Base-by-base conservation (phyloP, 2,888 invertebrate species). In the Oscheius sp. region DNA sequence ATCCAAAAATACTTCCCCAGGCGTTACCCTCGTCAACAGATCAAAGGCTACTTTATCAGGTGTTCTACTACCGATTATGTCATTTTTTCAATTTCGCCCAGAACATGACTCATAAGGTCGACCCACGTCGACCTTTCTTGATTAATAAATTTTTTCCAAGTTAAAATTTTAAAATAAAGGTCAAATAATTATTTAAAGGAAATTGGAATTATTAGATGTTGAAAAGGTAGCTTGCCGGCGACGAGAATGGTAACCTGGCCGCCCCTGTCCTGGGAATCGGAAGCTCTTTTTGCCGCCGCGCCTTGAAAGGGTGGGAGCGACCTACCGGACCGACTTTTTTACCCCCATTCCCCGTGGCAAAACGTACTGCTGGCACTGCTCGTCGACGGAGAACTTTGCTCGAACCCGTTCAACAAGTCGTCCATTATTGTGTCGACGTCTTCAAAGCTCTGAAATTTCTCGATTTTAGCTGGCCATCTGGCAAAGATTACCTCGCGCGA, bases 361-460 rank as follows among this genome's bases (percentile, higher is more conserved):
- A 56, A 69, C 55, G 23, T 43, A 69, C 69, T 55, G 52, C 52
- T 64, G 53, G 27, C 45, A n/a, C 61, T 61, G 18, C 52, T 29
- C 1, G 66, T 52, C 66, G 66, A 66, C 16, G 59, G 59, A 16
- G 71, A 71, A 27, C 56, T 61, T 16, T 71, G 59, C 59, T 71
- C 71, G 43, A 71, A 71, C 2, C 71, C 61, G 46, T 35, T 71
- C 27, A 71, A 41, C 23, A 71, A 35, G 23, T 71, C 71, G 35
- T 71, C 71, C 71, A 71, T 71, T 46, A 71, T 71, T 21, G 63
- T 21, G 25, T 71, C 71, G 25, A 71, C 61, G 55, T 71, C 71
- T 61, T 71, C 71, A 18, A 69, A 41, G n/a, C 69, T 69, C 69
- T 69, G 43, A 41, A 35, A 6, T 7, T 12, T 59, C 41, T 41